Conservation (phyloP, 2,888 invertebrate species). For the Formica aserva region DNA sequence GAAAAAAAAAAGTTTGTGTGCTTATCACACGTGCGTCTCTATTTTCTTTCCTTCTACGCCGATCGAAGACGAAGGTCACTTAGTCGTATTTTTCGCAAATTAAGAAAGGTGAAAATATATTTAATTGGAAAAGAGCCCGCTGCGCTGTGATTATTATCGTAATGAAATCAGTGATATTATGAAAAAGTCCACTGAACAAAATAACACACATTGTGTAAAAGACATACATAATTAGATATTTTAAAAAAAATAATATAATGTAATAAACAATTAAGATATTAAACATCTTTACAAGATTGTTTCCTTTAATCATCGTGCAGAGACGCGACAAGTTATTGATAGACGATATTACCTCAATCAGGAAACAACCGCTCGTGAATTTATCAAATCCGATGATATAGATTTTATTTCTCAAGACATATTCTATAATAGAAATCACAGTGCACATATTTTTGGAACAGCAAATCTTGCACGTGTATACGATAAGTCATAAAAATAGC, state of each 20-base stretch:
- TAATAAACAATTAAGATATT: not conserved
- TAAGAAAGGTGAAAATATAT: not conserved
- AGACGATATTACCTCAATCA: not conserved
- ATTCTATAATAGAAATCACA: not conserved
- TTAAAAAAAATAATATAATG: not conserved
- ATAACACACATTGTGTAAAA: not conserved
- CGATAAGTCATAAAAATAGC: not conserved
- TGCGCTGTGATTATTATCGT: not conserved
- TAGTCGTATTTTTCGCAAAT: not conserved
- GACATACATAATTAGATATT: not conserved
- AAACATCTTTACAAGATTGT: not conserved
- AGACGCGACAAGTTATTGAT: not conserved
- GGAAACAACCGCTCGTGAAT: not conserved
- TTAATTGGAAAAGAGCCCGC: not conserved
- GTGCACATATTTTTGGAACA: not conserved
- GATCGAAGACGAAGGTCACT: not conserved
- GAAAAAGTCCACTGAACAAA: not conserved
- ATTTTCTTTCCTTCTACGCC: not conserved
- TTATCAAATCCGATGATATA: not conserved
- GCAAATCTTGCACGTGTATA: not conserved
- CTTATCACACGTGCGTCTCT: not conserved
- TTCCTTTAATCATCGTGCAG: not conserved
- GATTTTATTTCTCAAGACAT: not conserved
- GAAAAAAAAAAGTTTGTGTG: not conserved
- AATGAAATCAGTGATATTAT: slow-evolving; percentile 1